These are phyloP conservation scores for Cybosia mesomella DNA, from an alignment of 2,888 invertebrate species.

Conservation along the genomic window DNA sequence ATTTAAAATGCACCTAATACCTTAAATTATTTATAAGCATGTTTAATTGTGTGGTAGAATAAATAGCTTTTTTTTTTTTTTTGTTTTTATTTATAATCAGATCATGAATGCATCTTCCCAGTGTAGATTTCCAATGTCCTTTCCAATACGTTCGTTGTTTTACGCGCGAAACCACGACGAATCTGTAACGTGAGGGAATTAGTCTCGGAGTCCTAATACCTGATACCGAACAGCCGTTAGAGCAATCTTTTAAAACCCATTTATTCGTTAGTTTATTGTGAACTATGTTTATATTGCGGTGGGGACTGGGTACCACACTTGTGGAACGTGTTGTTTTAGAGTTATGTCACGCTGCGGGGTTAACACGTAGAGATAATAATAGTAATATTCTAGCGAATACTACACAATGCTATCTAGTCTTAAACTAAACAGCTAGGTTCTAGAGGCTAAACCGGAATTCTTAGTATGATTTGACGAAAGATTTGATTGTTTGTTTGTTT, in stretches of 20 bases:
- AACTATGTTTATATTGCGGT: neutral
- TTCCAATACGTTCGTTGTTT: conserved; percentile 45
- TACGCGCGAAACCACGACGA: conserved; percentile 55
- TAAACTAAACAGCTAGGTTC: too few relatives aligned
- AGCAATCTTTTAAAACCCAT: conserved; percentile 29
- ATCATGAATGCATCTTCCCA: neutral
- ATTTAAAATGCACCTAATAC: too few relatives aligned
- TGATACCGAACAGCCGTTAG: conserved; percentile 37
- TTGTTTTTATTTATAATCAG: neutral
- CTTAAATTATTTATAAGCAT: too few relatives aligned
- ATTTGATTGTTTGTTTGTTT: too few relatives aligned
- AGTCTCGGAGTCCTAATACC: conserved; percentile 50
- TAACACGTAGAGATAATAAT: too few relatives aligned
- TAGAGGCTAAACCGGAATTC: too few relatives aligned
- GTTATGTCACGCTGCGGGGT: neutral
- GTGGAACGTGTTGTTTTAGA: neutral
- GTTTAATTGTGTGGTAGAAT: too few relatives aligned
- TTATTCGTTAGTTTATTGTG: conserved; percentile 24
- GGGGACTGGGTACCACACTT: conserved; percentile 20
- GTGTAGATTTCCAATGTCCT: conserved; percentile 31
- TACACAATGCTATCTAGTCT: too few relatives aligned
- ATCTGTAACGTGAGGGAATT: conserved; percentile 61
- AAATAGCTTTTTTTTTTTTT: too few relatives aligned
- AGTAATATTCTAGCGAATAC: too few relatives aligned
- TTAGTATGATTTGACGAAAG: too few relatives aligned